Base-by-base conservation (phyloP, 2,888 invertebrate species). In the Eupithecia exiguata region DNA sequence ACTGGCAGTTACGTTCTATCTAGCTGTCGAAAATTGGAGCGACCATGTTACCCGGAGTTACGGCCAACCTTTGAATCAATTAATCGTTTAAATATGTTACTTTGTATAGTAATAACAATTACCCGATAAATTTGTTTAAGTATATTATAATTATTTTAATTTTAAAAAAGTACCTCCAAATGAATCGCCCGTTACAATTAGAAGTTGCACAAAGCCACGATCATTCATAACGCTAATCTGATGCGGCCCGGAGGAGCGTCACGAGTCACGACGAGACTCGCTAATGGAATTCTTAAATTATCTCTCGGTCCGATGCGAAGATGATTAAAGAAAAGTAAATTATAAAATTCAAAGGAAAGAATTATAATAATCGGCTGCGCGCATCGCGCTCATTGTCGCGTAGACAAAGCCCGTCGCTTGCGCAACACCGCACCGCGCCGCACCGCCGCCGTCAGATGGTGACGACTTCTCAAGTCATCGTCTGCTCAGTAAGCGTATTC, bases 281-380 rank as follows among this genome's bases (percentile, higher is more conserved):
- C 61, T 76, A 76, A 76, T 76, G 76, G 73, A 76, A 76, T 71
- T 72, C 69, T 68, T 68, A 73, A 76, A 73, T 76, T 73, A 76
- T 73, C 72, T 76, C 36, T 69, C 71, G 73, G 62, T 62, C 49
- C 72, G 76, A 76, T 73, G 70, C 66, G 71, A 53, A 21, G 73
- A 75, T 75, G 76, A 75, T 75, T 72, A 73, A 68, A 75, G 67
- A 71, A 76, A 76, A 76, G 70, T 70, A 76, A 73, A 76, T 76
- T 76, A 76, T 76, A 76, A 76, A 76, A 71, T 69, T 73, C 73
- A 73, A 76, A 76, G 65, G 76, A 73, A 76, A 76, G 76, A 76
- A 76, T 76, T 73, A 76, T 73, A 76, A 73, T 76, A 76, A 76
- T 76, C 76, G 63, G 63, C 43, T 65, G 70, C 65, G 69, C 58